phyloP scores from a whole-genome alignment of 2,888 invertebrate species.

The Myopa tessellatipennis region DNA sequence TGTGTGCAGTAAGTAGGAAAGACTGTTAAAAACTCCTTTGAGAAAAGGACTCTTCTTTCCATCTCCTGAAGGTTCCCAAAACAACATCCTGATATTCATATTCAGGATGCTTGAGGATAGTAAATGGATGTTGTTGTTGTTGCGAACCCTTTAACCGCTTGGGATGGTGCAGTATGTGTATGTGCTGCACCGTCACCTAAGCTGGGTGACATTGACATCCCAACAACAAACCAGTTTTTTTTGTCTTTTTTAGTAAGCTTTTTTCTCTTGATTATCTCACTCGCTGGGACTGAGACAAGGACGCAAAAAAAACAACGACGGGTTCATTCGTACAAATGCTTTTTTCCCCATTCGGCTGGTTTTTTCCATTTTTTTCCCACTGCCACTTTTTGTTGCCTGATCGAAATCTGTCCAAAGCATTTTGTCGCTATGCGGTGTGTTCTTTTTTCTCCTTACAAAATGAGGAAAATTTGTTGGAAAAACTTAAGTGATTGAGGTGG shows the following conservation, averaged over 20 bases:
- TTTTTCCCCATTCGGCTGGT: not conserved
- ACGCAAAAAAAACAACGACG: not conserved
- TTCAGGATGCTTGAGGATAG: too few species aligned
- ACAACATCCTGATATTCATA: too few species aligned
- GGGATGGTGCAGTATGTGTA: not conserved
- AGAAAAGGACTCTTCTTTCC: too few species aligned
- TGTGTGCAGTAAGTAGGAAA: too few species aligned
- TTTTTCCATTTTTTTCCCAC: not conserved
- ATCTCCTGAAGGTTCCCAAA: too few species aligned
- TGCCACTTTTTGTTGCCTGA: constrained; percentile 10
- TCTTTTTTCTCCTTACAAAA: constrained; percentile 4
- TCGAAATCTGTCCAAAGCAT: not conserved
- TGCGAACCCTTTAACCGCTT: not conserved
- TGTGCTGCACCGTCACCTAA: not conserved
- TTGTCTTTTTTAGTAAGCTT: too few species aligned
- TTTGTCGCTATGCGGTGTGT: constrained; percentile 33
- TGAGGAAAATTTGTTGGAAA: constrained; percentile 26
- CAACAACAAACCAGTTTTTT: constrained; percentile 16
- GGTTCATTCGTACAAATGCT: not conserved
- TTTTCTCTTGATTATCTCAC: too few species aligned
- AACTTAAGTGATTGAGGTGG: constrained; percentile 39
- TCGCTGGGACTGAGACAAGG: not conserved
- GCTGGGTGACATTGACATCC: constrained; percentile 28
- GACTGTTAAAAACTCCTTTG: too few species aligned
- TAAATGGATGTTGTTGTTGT: too few species aligned